Percentiles rank a stretch among this genome's conserved stretches.
These are phyloP conservation scores for Cyclopterus lumpus DNA, from an alignment of 2,797 vertebrate genomes.

Conservation along the genomic window DNA sequence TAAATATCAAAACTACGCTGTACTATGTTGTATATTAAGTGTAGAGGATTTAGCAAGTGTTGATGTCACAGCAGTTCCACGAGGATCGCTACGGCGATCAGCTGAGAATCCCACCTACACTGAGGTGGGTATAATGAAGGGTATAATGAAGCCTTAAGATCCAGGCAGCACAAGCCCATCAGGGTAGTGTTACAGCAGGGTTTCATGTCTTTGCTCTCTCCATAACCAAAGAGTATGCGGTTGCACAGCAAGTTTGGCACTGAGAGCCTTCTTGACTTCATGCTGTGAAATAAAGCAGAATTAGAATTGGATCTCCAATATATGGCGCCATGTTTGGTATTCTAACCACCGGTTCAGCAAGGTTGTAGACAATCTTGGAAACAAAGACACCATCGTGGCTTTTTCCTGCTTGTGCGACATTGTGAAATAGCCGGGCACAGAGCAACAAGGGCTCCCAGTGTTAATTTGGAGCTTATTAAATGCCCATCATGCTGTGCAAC, in stretches of 20 bases:
- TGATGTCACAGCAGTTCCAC: no score
- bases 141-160: background rate
- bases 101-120: background rate
- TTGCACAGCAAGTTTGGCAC: no score
- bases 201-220: background rate
- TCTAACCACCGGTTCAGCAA: background rate
- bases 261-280: background rate
- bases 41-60: no score
- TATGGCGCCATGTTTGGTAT: background rate
- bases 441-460: conserved; percentile 16
- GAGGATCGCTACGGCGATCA: background rate
- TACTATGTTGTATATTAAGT: no score
- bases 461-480: conserved; percentile 62
- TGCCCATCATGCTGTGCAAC: conserved; percentile 56
- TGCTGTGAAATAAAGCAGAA: background rate
- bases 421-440: background rate
- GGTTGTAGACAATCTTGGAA: conserved; percentile 1
- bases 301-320: conserved; percentile 3
- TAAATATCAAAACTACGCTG: no score
- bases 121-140: no score
- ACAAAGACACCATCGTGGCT: background rate
- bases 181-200: background rate
- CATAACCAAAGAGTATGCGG: background rate
- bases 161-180: background rate
- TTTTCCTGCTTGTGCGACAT: background rate